Evolutionary conservation across 2,888 invertebrate genomes (phyloP), one percentile per base, ranked within the genome.

Genomic region (Exocentrus adspersus): DNA sequence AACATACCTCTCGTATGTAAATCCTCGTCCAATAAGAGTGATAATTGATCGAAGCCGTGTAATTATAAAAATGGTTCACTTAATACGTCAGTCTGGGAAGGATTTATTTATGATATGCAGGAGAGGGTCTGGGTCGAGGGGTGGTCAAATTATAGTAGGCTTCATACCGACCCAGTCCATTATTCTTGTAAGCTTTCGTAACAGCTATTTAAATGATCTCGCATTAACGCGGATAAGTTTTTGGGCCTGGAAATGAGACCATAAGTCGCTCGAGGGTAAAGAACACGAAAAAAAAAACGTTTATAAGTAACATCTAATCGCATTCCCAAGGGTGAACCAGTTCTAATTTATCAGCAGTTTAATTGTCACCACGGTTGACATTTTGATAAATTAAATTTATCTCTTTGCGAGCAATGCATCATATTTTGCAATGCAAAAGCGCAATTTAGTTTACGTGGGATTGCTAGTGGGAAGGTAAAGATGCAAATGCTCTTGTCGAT

Each of bases 61-160:
- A 54, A 54, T 54, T 54, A 54, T 54, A 24, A 43, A 54, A 54
- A 54, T 54, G 54, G 54, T 30, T 54, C 54, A 54, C 54, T 54
- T 54, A 54, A 54, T 43, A 30, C 28, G 54, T 54, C 54, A 54
- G 43, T 3, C 14, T 6, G 43, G 19, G n/a, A 21, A 48, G 28
- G 16, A 48, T 48, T 28, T 28, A 48, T 48, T 20, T 48, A 28
- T 43, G 43, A 54, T 54, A 54, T 54, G 43, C 24, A 54, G 17
- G 2, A 24, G 43, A 16, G 7, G 54, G 54, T 30, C 54, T 43
- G 17, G 28, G 54, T 43, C 28, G 54, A 43, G 43, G 54, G 54
- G 54, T 54, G 54, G 54, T 54, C 54, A 54, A 30, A 28, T 28
- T 43, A 54, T 54, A 20, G 24, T 42, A 54, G 14, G 52, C 12